Evolutionary conservation across 2,113 vertebrate species (phyloP).

Genomic region (Lepidiolamprologus cunningtoni): DNA sequence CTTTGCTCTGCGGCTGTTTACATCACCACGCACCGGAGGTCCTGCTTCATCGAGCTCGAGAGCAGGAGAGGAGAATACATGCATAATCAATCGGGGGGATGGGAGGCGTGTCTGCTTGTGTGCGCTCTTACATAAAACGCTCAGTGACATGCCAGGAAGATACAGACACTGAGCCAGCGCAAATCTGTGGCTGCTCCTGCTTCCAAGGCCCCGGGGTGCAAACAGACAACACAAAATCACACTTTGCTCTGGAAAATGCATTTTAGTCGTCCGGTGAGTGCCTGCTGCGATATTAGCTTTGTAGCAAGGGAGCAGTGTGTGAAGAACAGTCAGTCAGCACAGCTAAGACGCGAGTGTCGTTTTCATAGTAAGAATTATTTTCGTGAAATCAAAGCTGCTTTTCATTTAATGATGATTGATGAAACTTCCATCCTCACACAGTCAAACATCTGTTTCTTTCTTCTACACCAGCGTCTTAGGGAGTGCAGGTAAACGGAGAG

Average conservation of each 20-base stretch:
- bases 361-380: background rate
- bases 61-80: background rate
- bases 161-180: conserved; percentile 28
- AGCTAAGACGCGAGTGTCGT: fast-evolving
- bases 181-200: conserved; percentile 35
- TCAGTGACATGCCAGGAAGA: conserved; percentile 32
- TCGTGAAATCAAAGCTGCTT: background rate
- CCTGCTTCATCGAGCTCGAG: background rate
- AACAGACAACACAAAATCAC: background rate
- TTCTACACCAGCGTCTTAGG: fast-evolving
- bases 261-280: conserved; percentile 2
- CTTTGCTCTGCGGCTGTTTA: conserved; percentile 2
- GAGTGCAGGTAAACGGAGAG: fast-evolving
- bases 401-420: background rate
- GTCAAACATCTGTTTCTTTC: background rate
- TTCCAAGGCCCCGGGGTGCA: conserved; percentile 7
- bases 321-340: background rate
- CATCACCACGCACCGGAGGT: background rate
- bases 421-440: fast-evolving
- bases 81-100: conserved; percentile 21
- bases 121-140: conserved; percentile 48
- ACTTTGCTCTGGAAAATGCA: background rate
- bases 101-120: background rate
- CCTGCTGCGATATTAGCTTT: background rate
- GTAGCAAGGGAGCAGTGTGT: background rate